Conservation (phyloP, 2,888 invertebrate genomes). For the Dolomedes plantarius region DNA sequence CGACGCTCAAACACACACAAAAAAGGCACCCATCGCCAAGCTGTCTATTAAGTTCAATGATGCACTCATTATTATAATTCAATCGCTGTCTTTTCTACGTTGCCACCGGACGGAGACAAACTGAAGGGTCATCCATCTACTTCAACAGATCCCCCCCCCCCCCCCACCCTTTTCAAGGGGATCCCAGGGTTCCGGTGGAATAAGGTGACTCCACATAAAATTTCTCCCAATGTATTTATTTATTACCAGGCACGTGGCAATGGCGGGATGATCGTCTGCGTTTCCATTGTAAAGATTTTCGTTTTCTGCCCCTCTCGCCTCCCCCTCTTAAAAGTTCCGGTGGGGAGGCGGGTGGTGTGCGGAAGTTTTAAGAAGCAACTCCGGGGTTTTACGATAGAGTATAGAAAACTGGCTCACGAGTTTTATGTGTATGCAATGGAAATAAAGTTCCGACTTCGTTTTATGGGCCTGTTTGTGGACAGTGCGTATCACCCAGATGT, state of each 20-base stretch:
- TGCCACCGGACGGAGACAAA: conserved; percentile 66
- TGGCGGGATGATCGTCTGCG: conserved; percentile 21
- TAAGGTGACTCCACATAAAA: conserved; percentile 62
- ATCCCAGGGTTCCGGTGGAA: conserved; percentile 50
- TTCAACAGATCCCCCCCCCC: conserved; percentile 46
- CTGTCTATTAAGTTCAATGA: conserved; percentile 56
- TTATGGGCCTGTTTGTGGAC: neutral
- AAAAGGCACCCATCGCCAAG: neutral
- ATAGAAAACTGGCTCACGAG: neutral
- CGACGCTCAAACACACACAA: too few species aligned
- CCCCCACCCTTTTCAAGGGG: conserved; percentile 18
- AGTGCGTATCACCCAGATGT: neutral
- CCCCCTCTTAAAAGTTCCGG: conserved; percentile 46
- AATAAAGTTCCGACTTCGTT: neutral
- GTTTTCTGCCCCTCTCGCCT: conserved; percentile 1
- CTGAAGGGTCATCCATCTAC: conserved; percentile 71
- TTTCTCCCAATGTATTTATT: conserved; percentile 63
- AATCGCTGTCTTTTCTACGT: conserved; percentile 61
- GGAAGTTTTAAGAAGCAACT: conserved; percentile 68
- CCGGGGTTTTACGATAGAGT: conserved; percentile 54
- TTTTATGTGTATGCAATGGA: conserved; percentile 1
- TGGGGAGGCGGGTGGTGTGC: neutral
- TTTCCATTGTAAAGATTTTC: conserved; percentile 37
- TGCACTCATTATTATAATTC: conserved; percentile 68
- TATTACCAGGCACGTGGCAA: conserved; percentile 65